Evolutionary conservation across 1,140 invertebrate species (phyloP).

Genomic region (Drosophila navojoa): DNA sequence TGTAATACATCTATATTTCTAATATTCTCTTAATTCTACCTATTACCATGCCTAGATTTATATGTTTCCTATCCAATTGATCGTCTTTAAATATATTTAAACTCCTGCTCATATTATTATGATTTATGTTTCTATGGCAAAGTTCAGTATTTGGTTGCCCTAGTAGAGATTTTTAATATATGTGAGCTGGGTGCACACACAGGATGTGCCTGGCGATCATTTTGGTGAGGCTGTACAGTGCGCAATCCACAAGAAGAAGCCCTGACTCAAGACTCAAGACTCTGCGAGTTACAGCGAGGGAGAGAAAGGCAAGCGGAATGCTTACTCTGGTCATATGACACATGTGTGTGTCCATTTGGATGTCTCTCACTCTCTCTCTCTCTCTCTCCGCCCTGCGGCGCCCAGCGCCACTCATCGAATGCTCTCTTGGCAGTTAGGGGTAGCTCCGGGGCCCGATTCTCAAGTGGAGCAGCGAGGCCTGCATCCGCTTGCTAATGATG

Average conservation of each 20-base stretch:
- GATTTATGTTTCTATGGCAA: background rate
- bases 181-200: background rate
- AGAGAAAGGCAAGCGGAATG: background rate
- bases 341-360: constrained; percentile 70
- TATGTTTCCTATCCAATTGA: background rate
- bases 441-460: constrained; percentile 20
- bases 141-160: background rate
- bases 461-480: constrained; percentile 64
- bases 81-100: no score
- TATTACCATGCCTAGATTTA: no score
- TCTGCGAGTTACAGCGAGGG: background rate
- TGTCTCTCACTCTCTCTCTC: constrained; percentile 1
- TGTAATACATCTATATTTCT: no score
- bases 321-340: constrained; percentile 47
- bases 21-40: no score
- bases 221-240: constrained; percentile 3
- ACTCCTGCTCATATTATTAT: background rate
- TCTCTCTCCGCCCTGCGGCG: background rate
- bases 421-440: constrained; percentile 10
- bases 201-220: constrained; percentile 20
- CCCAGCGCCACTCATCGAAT: no score
- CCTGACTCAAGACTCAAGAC: background rate
- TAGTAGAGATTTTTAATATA: background rate
- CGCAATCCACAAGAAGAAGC: background rate
- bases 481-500: constrained; percentile 79